Base-by-base conservation (phyloP, 2,888 invertebrate species). In the Silvanus unidentatus region DNA sequence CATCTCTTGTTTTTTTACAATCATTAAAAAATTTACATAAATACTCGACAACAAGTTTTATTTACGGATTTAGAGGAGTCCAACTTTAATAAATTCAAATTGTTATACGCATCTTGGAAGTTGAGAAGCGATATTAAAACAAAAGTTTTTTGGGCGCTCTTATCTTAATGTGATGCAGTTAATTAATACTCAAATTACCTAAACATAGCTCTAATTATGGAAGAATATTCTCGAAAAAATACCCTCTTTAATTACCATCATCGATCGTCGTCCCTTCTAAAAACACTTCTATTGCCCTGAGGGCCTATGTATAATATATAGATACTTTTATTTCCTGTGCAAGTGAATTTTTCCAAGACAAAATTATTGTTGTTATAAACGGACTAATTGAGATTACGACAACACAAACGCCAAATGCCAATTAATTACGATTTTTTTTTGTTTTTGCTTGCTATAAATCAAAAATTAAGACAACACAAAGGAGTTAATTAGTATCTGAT, bases 191-290 rank as follows among this genome's bases (percentile, higher is more conserved):
- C 64, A 52, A 62, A 63, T 65, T 65, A 65, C 65, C 58, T 54
- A 62, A 63, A 60, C 61, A 61, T 57, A 45, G 53, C 55, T 54
- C 59, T 64, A 64, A 65, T 64, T 64, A 64, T 64, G 60, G 61
- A 60, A 54, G 58, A 58, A 63, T 60, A 63, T 60, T 61, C 59
- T 54, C 44, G 57, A 62, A 58, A 12, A 45, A 59, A 58, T 57
- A 53, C 56, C 57, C 59, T 55, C 56, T 59, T 59, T 63, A 62
- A 62, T 62, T 63, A 60, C 56, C 45, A 13, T 37, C 37, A 37
- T 37, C 37, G 43, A 37, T 42, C 56, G 45, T 50, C 45, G 49
- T 49, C 52, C 37, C 44, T 38, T 36, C 49, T n/a, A n/a, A n/a
- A n/a, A n/a, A n/a, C n/a, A n/a, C n/a, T n/a, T 44, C 43, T 43